Percentiles rank a stretch among this genome's conserved stretches.
Evolutionary conservation across 1,140 invertebrate species (phyloP).

Genomic region (Trachelipus rathkii): DNA sequence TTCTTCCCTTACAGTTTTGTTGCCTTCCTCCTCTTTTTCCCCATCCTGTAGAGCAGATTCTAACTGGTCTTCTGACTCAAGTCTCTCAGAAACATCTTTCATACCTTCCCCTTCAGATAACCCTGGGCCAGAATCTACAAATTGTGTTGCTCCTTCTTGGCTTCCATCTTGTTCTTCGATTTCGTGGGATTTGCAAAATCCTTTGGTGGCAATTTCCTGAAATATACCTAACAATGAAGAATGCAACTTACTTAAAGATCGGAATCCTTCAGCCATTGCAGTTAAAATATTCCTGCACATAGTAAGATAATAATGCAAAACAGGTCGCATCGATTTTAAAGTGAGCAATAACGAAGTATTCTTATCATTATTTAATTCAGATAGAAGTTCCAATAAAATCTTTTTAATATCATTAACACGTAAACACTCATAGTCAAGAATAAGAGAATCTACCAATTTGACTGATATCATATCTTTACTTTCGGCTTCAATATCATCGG

Average conservation of each 20-base stretch:
- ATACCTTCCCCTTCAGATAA: constrained; percentile 88
- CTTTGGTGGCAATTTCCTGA: constrained; percentile 76
- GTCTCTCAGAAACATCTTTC: constrained; percentile 89
- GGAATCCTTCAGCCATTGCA: constrained; percentile 68
- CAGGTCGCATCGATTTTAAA: constrained; percentile 53
- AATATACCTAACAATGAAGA: constrained; percentile 80
- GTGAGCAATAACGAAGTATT: constrained; percentile 17
- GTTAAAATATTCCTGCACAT: constrained; percentile 73
- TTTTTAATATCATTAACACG: constrained; percentile 12
- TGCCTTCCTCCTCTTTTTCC: constrained; percentile 67
- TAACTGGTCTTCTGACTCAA: constrained; percentile 90
- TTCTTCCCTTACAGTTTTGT: constrained; percentile 71
- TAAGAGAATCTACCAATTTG: constrained; percentile 2
- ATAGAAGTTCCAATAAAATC: constrained; percentile 8
- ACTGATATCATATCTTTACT: constrained; percentile 13
- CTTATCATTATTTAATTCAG: not conserved
- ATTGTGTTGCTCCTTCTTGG: constrained; percentile 50
- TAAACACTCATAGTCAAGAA: constrained; percentile 14
- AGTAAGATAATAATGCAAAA: constrained; percentile 72
- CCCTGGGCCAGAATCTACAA: constrained; percentile 62
- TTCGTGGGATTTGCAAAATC: constrained; percentile 89
- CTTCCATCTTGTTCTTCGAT: constrained; percentile 58
- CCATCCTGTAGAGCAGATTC: constrained; percentile 78
- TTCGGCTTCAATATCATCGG: not conserved
- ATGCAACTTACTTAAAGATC: constrained; percentile 74